Base-by-base conservation (phyloP, 2,888 invertebrate genomes). In the Hemistola chrysoprasaria region DNA sequence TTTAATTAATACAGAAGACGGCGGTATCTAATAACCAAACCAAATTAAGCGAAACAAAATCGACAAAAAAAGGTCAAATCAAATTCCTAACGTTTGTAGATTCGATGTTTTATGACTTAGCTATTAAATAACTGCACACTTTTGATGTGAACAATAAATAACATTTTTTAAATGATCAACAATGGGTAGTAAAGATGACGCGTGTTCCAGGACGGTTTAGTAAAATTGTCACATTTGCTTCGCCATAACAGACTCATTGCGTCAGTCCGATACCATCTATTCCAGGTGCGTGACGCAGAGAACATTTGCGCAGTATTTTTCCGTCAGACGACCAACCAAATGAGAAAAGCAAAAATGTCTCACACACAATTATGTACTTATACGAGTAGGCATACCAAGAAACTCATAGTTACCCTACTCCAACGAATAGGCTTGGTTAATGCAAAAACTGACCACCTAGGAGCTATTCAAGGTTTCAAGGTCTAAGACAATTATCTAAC, bases 391-490 rank as follows among this genome's bases (percentile, higher is more conserved):
- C n/a, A n/a, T n/a, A n/a, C n/a, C n/a, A 36, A 47, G 45, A 51
- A 56, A 53, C 40, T 51, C 48, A 44, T 69, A 59, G 66, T 66
- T 65, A 71, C 66, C 47, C 47, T 54, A 51, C 36, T 39, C 38
- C 33, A 25, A 50, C 39, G 44, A 53, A 53, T 44, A 42, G 48
- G 48, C 44, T 53, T 46, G 47, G 50, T 44, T 29, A 35, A 44
- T 44, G 48, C 46, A 39, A 45, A 50, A 26, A 38, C 27, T 11
- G 36, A 47, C 52, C 59, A 49, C 43, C 59, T 57, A 63, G 65
- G 60, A 63, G 58, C 56, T 33, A 65, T 49, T 69, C 78, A 80
- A 82, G 79, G 80, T 70, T 49, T 69, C 78, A 80, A 82, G 79
- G 80, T 70, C 63, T 62, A 63, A 68, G 56, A 73, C 71, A 69